Conservation (phyloP, 2,797 vertebrate genomes). For the Tarsius wallacei region DNA sequence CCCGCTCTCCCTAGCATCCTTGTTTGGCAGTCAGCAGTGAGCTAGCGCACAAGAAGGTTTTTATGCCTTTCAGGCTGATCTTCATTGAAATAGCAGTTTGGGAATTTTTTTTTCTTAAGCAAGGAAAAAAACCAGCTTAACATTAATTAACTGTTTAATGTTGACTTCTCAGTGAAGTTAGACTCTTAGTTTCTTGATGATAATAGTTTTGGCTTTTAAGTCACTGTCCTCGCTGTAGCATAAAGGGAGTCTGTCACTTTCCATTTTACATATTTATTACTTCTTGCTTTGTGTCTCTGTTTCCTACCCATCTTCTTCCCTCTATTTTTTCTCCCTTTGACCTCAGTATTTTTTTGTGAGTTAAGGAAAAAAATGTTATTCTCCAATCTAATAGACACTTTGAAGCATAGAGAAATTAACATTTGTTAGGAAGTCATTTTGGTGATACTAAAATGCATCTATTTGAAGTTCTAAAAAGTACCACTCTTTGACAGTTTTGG, state of each 20-base stretch:
- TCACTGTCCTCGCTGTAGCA: background rate
- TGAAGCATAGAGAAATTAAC: slow-evolving; percentile 6
- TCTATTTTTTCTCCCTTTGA: slow-evolving; percentile 18
- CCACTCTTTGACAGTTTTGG: background rate
- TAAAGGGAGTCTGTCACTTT: background rate
- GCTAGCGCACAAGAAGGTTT: background rate
- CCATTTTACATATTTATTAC: background rate
- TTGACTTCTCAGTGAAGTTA: background rate
- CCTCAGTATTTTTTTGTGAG: background rate
- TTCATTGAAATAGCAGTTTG: background rate
- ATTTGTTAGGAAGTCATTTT: slow-evolving; percentile 35
- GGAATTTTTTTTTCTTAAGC: background rate
- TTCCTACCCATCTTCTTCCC: background rate
- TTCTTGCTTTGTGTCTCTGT: slow-evolving; percentile 33
- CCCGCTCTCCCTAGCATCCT: background rate
- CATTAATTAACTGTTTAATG: background rate
- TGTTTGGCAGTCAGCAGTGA: background rate
- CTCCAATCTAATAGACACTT: background rate
- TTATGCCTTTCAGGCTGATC: background rate
- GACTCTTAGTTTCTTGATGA: background rate
- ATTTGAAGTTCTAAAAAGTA: slow-evolving; percentile 10
- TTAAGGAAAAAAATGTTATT: slow-evolving; percentile 36
- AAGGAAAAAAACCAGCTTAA: background rate
- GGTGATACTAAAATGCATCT: background rate
- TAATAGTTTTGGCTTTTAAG: background rate